Percentiles rank a stretch among this genome's conserved stretches.
Conservation (phyloP, 2,113 vertebrate species). For the Eclectus roratus region DNA sequence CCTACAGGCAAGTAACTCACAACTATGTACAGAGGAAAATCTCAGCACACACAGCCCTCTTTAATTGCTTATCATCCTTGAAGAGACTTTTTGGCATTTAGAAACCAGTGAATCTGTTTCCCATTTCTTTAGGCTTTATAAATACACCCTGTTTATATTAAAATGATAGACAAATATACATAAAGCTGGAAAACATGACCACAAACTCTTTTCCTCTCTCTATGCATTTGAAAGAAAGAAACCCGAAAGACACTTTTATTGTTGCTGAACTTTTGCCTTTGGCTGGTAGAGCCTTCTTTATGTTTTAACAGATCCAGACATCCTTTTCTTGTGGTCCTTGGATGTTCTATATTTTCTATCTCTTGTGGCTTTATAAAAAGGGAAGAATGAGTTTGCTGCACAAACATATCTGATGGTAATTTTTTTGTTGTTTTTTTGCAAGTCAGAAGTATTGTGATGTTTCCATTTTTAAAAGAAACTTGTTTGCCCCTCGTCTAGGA, state of each 20-base stretch:
- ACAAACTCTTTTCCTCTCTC: conserved; percentile 68
- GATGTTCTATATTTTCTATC: conserved; percentile 64
- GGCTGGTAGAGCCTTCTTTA: conserved; percentile 49
- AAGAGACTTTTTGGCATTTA: conserved; percentile 73
- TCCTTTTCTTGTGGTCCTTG: conserved; percentile 63
- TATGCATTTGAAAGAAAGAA: conserved; percentile 10
- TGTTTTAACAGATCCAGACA: conserved; percentile 53
- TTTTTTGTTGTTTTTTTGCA: conserved; percentile 20
- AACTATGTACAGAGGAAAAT: no score
- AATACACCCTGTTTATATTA: conserved; percentile 78
- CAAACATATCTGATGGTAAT: conserved; percentile 38
- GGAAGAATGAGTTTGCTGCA: conserved; percentile 48
- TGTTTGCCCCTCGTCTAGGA: neutral
- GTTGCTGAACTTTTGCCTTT: conserved; percentile 70
- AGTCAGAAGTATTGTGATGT: conserved; percentile 19
- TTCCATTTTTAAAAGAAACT: conserved; percentile 7
- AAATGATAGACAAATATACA: conserved; percentile 78
- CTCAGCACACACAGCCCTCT: no score
- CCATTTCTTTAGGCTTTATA: conserved; percentile 77
- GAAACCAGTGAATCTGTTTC: conserved; percentile 75
- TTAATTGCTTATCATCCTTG: conserved; percentile 77
- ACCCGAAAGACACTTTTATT: conserved; percentile 62
- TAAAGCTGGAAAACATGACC: conserved; percentile 77
- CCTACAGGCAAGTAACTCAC: no score
- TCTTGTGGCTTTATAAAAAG: conserved; percentile 59